Base-by-base conservation (phyloP, 1,140 invertebrate genomes). In the Mactra quadrangularis region DNA sequence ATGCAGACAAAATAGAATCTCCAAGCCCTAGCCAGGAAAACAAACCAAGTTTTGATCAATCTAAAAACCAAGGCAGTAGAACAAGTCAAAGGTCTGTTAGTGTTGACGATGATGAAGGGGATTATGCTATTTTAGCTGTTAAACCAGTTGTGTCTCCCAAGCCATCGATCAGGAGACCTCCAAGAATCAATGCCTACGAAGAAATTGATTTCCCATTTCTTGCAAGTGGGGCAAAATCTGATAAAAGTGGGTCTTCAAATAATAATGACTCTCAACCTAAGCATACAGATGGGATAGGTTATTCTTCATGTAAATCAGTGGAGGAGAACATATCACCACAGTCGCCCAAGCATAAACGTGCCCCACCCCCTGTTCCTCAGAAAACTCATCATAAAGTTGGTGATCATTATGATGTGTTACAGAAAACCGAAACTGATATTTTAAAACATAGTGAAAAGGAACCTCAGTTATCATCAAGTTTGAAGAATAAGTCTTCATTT, bases 121-220 rank as follows among this genome's bases (percentile, higher is more conserved):
- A 78, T 33, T 78, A 78, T 78, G 76, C 76, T 15, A 25, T 25
- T 11, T 45, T 76, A 27, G 47, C 31, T n/a, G 55, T 76, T 45
- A 76, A 76, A 78, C 76, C 76, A 22, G 3, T 47, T 33, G 74
- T 76, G 29, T 76, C 74, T n/a, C 74, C 74, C 15, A 76, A 76
- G 33, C 76, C 76, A 19, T 29, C 76, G 13, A 13, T 59, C 35
- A 66, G 27, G 33, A 41, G 62, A 0, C 22, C 33, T 38, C 47
- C 47, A 25, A 41, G 47, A 27, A 47, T 7, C 25, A 27, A 78
- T 41, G 62, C 64, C 15, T 78, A 78, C 68, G 76, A 78, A 22
- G 76, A 78, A 41, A 78, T 78, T 38, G 29, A 33, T 55, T 45
- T 78, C 33, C 76, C 76, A 22, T 66, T 27, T 76, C 25, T 62